Evolutionary conservation across 2,888 invertebrate genomes (phyloP), one percentile per base, ranked within the genome.

Genomic region (Chironomus tentans): DNA sequence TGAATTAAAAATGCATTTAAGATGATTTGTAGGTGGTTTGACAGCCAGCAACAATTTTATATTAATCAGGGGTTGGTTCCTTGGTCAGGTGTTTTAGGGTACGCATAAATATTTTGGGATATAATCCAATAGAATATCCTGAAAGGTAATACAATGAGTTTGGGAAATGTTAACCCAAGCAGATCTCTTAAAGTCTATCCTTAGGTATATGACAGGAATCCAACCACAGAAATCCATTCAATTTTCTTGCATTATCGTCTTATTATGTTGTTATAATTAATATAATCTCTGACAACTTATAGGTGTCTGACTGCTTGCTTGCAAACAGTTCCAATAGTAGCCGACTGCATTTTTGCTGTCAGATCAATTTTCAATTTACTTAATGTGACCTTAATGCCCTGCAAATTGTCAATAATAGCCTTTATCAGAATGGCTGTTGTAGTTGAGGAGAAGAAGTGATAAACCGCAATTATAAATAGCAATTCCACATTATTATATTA

Each of bases 341-440:
- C 15, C 24, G 38, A 38, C 38, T 24, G 12, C 65, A 22, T 24
- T 38, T 38, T 38, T 38, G 1, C 15, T 24, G 24, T 65, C 65
- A 22, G 65, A 65, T 65, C 65, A 65, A 65, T 65, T 65, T 65
- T 65, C 65, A 65, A 65, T 65, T 65, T 65, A 24, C 65, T 21
- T 24, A 65, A 65, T 65, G n/a, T 24, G 65, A 65, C 18, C 65
- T 65, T 65, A 65, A 65, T 65, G 12, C 21, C 24, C 65, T 21
- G 24, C 4, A 65, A 65, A 65, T 65, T 65, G 65, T 24, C 65
- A 65, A 65, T 65, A 65, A 65, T 65, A 65, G 21, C 24, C 10
- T 65, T 65, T 65, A 65, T 24, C 65, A 24, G n/a, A 21, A 65
- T 24, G 21, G 10, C 4, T 24, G 65, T 2, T 15, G 56, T 56